A percentile compares a stretch with the other conserved stretches of the same genome.
Evolutionary conservation across 2,888 invertebrate genomes (phyloP).

Genomic region (Plemyria rubiginata): DNA sequence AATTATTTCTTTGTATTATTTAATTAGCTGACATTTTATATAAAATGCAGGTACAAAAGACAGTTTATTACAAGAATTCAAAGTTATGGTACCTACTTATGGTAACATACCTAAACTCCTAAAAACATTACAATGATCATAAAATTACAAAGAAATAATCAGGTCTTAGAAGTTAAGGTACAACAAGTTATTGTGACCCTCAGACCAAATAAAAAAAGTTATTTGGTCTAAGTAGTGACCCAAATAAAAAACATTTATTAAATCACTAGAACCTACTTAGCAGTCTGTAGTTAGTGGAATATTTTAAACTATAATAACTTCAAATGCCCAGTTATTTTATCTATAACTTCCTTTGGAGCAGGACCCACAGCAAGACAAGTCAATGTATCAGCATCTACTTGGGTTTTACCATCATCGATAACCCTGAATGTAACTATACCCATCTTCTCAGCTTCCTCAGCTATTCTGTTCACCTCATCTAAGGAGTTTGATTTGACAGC

Average conservation of each 20-base stretch:
- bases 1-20: slow-evolving; percentile 2
- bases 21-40: neutral
- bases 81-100: no score
- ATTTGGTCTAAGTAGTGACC: no score
- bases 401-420: slow-evolving; percentile 94
- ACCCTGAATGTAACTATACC: slow-evolving; percentile 89
- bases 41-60: neutral
- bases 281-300: neutral
- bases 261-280: neutral
- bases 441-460: slow-evolving; percentile 85
- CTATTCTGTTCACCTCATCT: slow-evolving; percentile 86
- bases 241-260: no score
- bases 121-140: no score
- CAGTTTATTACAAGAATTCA: neutral
- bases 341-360: slow-evolving; percentile 88
- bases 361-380: slow-evolving; percentile 96
- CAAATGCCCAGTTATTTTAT: slow-evolving; percentile 92
- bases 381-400: slow-evolving; percentile 91
- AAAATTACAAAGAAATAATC: no score
- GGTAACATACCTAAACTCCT: no score
- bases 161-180: no score
- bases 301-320: slow-evolving; percentile 85
- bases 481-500: slow-evolving; percentile 91
- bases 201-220: no score
- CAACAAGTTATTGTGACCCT: no score